These are phyloP conservation scores for Lampris megalopsis DNA, from an alignment of 2,113 vertebrate species.

Conservation along the genomic window DNA sequence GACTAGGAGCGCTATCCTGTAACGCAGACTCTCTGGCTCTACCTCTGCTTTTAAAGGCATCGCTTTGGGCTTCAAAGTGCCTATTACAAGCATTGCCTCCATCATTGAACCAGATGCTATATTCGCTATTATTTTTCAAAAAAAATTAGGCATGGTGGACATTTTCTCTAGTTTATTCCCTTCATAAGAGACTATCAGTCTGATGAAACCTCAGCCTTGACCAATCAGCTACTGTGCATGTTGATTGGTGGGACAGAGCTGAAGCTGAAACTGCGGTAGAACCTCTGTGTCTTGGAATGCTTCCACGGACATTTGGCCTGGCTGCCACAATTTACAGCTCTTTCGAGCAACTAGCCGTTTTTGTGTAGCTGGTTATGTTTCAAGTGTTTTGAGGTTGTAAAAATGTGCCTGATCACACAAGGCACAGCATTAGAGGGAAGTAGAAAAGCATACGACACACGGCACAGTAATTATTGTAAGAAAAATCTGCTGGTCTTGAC, in stretches of 20 bases:
- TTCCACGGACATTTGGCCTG: conserved; percentile 15
- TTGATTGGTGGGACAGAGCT: conserved; percentile 47
- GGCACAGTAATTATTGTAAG: conserved; percentile 9
- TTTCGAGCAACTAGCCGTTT: conserved; percentile 45
- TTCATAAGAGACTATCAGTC: conserved; percentile 32
- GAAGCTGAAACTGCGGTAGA: conserved; percentile 1
- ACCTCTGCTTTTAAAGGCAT: background rate
- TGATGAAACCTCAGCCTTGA: conserved; percentile 29
- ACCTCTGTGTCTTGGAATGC: conserved; percentile 30
- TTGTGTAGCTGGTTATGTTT: conserved; percentile 56
- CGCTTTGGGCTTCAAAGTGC: conserved; percentile 4
- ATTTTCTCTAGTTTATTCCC: conserved; percentile 11
- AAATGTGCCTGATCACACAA: conserved; percentile 33
- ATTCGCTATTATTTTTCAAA: conserved; percentile 43
- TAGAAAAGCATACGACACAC: conserved; percentile 33
- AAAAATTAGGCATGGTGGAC: conserved; percentile 27
- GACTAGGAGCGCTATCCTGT: background rate
- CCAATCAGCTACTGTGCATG: conserved; percentile 40
- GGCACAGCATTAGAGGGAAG: conserved; percentile 3
- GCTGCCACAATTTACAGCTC: conserved; percentile 5
- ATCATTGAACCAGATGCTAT: conserved; percentile 32
- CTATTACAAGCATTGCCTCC: background rate
- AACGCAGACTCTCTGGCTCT: background rate
- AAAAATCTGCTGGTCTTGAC: conserved; percentile 25
- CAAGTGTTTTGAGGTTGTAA: conserved; percentile 35